phyloP scores from a whole-genome alignment of 2,113 vertebrate species.

The Microtus ochrogaster region DNA sequence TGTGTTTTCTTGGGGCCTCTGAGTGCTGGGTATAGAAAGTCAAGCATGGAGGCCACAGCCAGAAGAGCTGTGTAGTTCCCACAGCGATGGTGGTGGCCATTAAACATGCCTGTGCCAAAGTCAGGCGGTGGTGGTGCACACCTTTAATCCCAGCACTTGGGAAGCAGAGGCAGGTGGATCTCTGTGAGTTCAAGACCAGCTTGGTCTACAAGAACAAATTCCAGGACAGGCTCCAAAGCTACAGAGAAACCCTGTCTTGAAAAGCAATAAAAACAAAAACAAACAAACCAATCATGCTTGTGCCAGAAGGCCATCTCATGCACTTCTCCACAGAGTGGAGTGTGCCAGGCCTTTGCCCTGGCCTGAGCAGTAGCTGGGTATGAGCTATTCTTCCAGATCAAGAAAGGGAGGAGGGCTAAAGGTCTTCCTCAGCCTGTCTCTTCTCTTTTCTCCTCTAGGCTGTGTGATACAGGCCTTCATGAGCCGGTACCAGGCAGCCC shows the following conservation, averaged over 20 bases:
- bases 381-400: neutral
- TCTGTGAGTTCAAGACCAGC: no score
- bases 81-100: neutral
- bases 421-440: neutral
- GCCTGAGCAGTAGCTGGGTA: neutral
- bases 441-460: constrained; percentile 54
- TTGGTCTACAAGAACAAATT: no score
- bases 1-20: neutral
- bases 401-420: neutral
- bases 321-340: neutral
- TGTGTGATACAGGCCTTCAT: constrained; percentile 84
- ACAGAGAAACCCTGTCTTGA: no score
- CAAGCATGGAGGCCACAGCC: neutral
- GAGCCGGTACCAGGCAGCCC: constrained; percentile 87
- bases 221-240: no score
- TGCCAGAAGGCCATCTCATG: neutral
- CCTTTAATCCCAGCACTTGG: no score
- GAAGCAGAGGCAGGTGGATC: no score
- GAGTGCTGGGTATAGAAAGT: neutral
- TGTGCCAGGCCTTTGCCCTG: neutral
- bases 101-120: neutral
- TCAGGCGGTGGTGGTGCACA: no score
- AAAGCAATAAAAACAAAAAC: no score
- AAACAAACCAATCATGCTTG: no score
- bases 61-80: neutral